Evolutionary conservation across 2,888 invertebrate genomes (phyloP), one percentile per base, ranked within the genome.

Genomic region (Teleiodes luculella): DNA sequence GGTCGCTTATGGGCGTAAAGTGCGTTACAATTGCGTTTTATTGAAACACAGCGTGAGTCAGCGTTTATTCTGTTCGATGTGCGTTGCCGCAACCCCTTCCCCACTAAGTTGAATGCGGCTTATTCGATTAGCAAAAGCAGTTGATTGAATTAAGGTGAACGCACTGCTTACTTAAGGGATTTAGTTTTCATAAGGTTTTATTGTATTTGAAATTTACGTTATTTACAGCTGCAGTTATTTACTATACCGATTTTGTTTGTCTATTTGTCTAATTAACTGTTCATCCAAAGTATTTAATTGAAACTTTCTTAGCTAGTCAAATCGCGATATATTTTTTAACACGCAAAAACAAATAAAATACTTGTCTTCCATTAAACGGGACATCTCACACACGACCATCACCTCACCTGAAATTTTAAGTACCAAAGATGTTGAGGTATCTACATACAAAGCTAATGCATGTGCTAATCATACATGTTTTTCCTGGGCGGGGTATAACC

Each of bases 111-210:
- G 76, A 81, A 76, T 74, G 69, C 78, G 79, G 86, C 86, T 89
- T 87, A 89, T 89, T 88, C 77, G 87, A 89, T 89, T 89, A 88
- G 83, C 71, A 74, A 72, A 74, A 69, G 72, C 69, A 71, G 70
- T 75, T 87, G 83, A 88, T 89, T 86, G 86, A 87, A 87, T 87
- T 87, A 87, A 87, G 80, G 86, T 81, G 74, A 80, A 79, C 73
- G 79, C 62, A 77, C 74, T 62, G 64, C 65, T 66, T 65, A 55
- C 52, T 56, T 39, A 54, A 31, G 61, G 68, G 75, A 72, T 75
- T 75, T 66, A 66, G 71, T 70, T 75, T 65, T 72, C 64, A 65
- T 67, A 68, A 62, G 66, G 70, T 69, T 74, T 70, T 67, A 70
- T 71, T 71, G 61, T 55, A 59, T 60, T 53, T 35, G 18, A 7